These are phyloP conservation scores for Drosophila auraria DNA, from an alignment of 1,140 invertebrate species.

Conservation along the genomic window DNA sequence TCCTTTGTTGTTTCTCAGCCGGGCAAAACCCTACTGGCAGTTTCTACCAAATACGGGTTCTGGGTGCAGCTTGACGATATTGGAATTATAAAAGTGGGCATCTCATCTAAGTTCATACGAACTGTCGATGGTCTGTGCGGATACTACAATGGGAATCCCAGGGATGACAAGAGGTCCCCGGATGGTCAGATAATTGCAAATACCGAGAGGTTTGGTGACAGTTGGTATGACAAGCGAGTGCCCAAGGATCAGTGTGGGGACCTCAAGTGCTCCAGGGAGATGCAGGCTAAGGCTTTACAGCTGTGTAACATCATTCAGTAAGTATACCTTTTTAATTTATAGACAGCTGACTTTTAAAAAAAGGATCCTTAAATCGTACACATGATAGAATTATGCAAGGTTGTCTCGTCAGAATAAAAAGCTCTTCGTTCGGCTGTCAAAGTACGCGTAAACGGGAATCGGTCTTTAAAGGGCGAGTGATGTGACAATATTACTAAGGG, in stretches of 20 bases:
- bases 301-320: conserved; percentile 87
- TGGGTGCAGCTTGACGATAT: conserved; percentile 89
- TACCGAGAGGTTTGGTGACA: conserved; percentile 90
- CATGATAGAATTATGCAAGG: too few species aligned
- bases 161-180: conserved; percentile 90
- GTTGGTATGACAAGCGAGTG: conserved; percentile 88
- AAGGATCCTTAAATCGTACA: too few species aligned
- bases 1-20: conserved; percentile 89
- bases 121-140: conserved; percentile 92
- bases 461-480: too few species aligned
- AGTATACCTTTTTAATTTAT: conserved; percentile 21
- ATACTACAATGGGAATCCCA: conserved; percentile 88
- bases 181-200: conserved; percentile 88
- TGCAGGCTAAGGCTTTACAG: conserved; percentile 88
- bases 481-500: too few species aligned
- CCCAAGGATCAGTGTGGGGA: conserved; percentile 86
- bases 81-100: conserved; percentile 90
- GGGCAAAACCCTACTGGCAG: conserved; percentile 89
- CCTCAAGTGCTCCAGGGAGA: conserved; percentile 86
- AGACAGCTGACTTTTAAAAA: background rate
- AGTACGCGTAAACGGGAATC: too few species aligned
- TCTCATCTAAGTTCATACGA: conserved; percentile 87
- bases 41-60: conserved; percentile 90
- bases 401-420: too few species aligned
- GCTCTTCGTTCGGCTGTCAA: too few species aligned